A percentile compares a stretch with the other conserved stretches of the same genome.
These are phyloP conservation scores for Perognathus longimembris DNA, from an alignment of 2,113 vertebrate genomes.

Conservation along the genomic window DNA sequence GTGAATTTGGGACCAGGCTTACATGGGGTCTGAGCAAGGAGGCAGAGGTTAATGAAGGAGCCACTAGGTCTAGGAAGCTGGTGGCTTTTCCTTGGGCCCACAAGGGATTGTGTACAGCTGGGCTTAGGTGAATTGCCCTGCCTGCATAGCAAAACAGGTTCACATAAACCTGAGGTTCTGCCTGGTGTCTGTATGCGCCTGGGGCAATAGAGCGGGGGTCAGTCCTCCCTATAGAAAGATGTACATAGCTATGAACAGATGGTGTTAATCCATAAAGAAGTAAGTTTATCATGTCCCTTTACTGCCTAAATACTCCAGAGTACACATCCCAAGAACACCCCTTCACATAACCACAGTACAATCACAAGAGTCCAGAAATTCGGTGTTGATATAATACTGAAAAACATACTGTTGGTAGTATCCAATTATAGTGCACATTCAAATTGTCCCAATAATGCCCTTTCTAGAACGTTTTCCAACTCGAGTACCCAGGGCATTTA, in stretches of 20 bases:
- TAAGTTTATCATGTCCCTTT: conserved; percentile 12
- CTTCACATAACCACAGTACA: conserved; percentile 12
- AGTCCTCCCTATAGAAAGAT: not conserved
- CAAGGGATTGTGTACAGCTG: too few relatives aligned
- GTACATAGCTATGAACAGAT: not conserved
- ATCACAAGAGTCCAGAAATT: conserved; percentile 11
- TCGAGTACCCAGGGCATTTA: not conserved
- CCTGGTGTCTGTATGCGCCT: too few relatives aligned
- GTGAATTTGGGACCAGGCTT: too few relatives aligned
- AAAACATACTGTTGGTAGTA: not conserved
- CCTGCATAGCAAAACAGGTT: too few relatives aligned
- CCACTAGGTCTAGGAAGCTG: too few relatives aligned
- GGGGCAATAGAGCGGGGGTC: too few relatives aligned
- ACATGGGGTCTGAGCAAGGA: too few relatives aligned
- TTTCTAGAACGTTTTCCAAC: conserved; percentile 23
- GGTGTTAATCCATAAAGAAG: not conserved
- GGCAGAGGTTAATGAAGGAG: too few relatives aligned
- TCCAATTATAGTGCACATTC: not conserved
- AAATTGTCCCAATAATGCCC: not conserved
- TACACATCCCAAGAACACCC: conserved; percentile 6
- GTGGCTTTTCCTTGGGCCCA: too few relatives aligned
- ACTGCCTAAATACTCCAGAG: not conserved
- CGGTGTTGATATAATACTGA: conserved; percentile 13
- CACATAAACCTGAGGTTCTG: too few relatives aligned
- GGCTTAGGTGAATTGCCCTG: too few relatives aligned